Base-by-base conservation (phyloP, 2,797 vertebrate genomes). In the Sandelia bainsii region DNA sequence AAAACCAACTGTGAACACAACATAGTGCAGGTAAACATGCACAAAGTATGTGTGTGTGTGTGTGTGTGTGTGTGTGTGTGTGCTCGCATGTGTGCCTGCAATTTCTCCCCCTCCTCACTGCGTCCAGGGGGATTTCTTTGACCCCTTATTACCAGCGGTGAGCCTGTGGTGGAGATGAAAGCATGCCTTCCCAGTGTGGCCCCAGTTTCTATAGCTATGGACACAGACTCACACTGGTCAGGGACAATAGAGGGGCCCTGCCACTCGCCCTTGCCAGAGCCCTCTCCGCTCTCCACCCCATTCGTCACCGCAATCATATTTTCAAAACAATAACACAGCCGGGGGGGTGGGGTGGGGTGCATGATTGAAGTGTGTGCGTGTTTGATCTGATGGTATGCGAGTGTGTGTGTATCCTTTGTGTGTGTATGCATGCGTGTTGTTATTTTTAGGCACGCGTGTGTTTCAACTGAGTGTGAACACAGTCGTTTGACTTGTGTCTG, bases 181-280 rank as follows among this genome's bases (percentile, higher is more conserved):
- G 96, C 96, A 96, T 96, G 96, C 96, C 92, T 95, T 92, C 39
- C 86, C 92, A 87, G 89, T 80, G 87, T 81, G 93, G 93, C 92
- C 92, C 91, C 88, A 88, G 93, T 94, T 94, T 95, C 95, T 96
- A 96, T 96, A 96, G 96, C 93, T 95, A 97, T 96, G 95, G 94
- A 96, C 95, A 96, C 94, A 84, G 93, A 92, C 89, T 92, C 95
- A 95, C 93, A 94, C 94, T 92, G 93, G 89, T 69, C 76, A 12
- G 80, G 91, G 91, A 96, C 95, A 96, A 96, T 95, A 75, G 92
- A 69, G 42, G 84, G 92, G 92, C 85, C 91, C 94, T 85, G 92
- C 92, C 91, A 89, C 91, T 92, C 86, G 82, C 85, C 84, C 89
- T 88, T 87, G 89, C 87, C 86, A 87, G 82, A 90, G 83, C 84